Conservation (phyloP, 1,140 invertebrate species). For the Trachymyrmex cornetzi region DNA sequence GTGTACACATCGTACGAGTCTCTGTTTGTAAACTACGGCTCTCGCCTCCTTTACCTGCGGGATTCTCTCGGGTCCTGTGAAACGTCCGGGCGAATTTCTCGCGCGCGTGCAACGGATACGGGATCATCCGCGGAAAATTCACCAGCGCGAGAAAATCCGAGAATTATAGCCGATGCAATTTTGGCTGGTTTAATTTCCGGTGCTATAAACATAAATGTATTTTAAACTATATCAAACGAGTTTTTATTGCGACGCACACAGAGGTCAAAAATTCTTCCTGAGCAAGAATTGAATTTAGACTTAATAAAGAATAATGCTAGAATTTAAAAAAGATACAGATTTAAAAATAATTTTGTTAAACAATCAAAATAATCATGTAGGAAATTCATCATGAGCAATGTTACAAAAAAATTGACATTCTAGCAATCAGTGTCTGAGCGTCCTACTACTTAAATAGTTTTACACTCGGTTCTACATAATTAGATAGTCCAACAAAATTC, state of each 20-base stretch:
- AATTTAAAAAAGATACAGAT: background rate
- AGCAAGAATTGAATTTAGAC: background rate
- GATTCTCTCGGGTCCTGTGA: background rate
- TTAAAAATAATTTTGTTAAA: too few species aligned
- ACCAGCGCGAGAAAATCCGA: conserved; percentile 14
- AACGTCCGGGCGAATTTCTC: conserved; percentile 53
- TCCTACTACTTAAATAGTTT: too few species aligned
- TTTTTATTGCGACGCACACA: background rate
- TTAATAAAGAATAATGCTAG: background rate
- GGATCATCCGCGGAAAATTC: conserved; percentile 34
- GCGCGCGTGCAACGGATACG: conserved; percentile 21
- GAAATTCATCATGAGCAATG: too few species aligned
- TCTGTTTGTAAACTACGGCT: conserved; percentile 82
- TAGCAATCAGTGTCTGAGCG: too few species aligned
- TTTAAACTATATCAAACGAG: background rate
- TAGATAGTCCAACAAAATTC: too few species aligned
- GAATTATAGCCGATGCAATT: background rate
- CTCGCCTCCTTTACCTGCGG: conserved; percentile 52
- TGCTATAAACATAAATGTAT: background rate
- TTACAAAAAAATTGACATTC: too few species aligned
- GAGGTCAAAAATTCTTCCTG: background rate
- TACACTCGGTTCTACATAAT: too few species aligned
- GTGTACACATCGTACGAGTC: conserved; percentile 78
- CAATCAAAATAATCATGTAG: too few species aligned
- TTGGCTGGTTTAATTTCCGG: background rate